phyloP scores from a whole-genome alignment of 1,140 invertebrate species.

The Papilio dardanus region DNA sequence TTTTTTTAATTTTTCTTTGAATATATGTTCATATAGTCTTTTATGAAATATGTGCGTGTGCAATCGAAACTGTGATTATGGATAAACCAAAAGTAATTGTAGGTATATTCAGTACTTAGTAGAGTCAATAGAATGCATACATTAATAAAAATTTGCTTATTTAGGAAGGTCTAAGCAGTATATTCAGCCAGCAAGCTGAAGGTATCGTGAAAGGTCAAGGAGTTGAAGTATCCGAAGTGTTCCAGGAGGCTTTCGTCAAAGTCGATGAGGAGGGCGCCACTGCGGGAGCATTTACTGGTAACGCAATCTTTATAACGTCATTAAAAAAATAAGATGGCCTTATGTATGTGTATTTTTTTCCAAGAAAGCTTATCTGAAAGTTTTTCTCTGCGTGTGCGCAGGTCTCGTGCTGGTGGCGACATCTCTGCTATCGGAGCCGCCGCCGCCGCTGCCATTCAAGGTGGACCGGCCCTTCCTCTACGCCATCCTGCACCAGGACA shows the following conservation, averaged over 20 bases:
- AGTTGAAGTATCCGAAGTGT: conserved; percentile 48
- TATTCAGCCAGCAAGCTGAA: conserved; percentile 46
- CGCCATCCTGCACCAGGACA: conserved; percentile 38
- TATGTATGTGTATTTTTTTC: too few species aligned
- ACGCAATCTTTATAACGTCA: background rate
- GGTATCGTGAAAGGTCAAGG: conserved; percentile 44
- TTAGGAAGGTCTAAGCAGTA: conserved; percentile 52
- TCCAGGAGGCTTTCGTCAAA: conserved; percentile 58
- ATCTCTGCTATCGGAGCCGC: conserved; percentile 30
- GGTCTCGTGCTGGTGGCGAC: conserved; percentile 16
- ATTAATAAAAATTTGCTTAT: background rate
- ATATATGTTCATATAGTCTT: too few species aligned
- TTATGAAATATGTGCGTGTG: too few species aligned
- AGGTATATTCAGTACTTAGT: background rate
- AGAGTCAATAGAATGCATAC: too few species aligned
- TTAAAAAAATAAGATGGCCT: background rate
- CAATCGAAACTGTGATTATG: too few species aligned
- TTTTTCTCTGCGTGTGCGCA: background rate
- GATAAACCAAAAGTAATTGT: conserved; percentile 37
- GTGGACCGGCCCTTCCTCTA: conserved; percentile 41
- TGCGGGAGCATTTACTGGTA: conserved; percentile 60
- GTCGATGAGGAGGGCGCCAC: conserved; percentile 59
- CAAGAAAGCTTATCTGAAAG: too few species aligned
- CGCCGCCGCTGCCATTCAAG: conserved; percentile 34
- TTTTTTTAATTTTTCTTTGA: too few species aligned